phyloP scores from a whole-genome alignment of 2,113 vertebrate species.

The Cygnus buccinator region DNA sequence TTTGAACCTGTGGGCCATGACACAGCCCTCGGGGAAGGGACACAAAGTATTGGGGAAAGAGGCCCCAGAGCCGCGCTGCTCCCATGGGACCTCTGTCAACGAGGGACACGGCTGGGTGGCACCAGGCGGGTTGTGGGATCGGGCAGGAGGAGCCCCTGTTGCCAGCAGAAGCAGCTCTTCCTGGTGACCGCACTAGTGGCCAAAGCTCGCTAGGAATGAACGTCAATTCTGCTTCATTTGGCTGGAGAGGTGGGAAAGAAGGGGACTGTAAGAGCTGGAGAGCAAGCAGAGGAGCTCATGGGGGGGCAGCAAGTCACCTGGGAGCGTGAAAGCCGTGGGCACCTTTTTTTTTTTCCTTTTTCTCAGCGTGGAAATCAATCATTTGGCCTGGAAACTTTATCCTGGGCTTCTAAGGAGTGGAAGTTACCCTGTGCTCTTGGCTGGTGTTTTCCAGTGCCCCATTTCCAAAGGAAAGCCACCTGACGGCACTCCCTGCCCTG shows the following conservation, averaged over 20 bases:
- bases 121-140: neutral
- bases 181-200: neutral
- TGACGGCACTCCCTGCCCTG: neutral
- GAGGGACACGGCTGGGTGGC: neutral
- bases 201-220: neutral
- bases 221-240: fast-evolving
- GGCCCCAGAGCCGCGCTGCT: fast-evolving
- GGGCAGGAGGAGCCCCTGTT: neutral
- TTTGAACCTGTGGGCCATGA: neutral
- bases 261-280: neutral
- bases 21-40: neutral
- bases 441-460: neutral
- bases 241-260: fast-evolving
- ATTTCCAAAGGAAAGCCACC: neutral
- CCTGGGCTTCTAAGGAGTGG: neutral
- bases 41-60: neutral
- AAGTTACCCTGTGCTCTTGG: neutral
- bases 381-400: neutral
- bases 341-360: neutral
- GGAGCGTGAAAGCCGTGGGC: neutral
- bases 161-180: neutral
- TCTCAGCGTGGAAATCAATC: neutral
- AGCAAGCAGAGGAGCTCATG: neutral
- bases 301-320: neutral
- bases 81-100: neutral